Evolutionary conservation across 2,113 vertebrate genomes (phyloP), one percentile per base, ranked within the genome.

Genomic region (Eretmochelys imbricata): DNA sequence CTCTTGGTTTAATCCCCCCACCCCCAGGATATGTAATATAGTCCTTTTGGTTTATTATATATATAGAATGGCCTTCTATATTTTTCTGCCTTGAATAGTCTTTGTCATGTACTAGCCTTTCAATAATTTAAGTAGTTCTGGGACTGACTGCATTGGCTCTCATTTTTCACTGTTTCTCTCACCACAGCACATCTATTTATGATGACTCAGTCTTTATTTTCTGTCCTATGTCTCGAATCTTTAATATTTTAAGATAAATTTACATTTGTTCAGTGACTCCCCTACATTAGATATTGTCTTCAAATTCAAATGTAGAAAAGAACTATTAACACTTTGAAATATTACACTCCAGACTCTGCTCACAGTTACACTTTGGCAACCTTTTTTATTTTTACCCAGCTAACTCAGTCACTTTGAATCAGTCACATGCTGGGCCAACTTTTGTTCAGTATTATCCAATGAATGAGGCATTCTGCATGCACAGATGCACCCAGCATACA

Each of bases 201-300:
- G 93, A 97, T 59, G 79, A 91, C 83, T 95, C 0, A 0, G 94
- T 96, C 96, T 94, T 97, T 96, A 93, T 97, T 97, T 97, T 93
- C 84, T 95, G 86, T 88, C 80, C 80, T 85, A 86, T 93, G 91
- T 92, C 88, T 94, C 95, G 75, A 97, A 96, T 96, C 88, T 97
- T 97, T 97, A 92, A 97, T 96, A 94, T 79, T 96, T 97, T 95
- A 97, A 96, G 94, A 92, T 96, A 96, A 95, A 97, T 96, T 96
- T 96, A 96, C 89, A 96, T 96, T 97, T 97, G 83, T 17, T 95
- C 92, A 92, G 88, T 59, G 93, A 87, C 94, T 95, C 90, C 79
- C 87, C 54, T 89, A 91, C 88, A 87, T 93, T 94, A 88, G 93
- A 89, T 75, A 96, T 6, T 0, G 0, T 89, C 84, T 84, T 92